Conservation (phyloP, 2,888 invertebrate genomes). For the Nymphalis urticae region DNA sequence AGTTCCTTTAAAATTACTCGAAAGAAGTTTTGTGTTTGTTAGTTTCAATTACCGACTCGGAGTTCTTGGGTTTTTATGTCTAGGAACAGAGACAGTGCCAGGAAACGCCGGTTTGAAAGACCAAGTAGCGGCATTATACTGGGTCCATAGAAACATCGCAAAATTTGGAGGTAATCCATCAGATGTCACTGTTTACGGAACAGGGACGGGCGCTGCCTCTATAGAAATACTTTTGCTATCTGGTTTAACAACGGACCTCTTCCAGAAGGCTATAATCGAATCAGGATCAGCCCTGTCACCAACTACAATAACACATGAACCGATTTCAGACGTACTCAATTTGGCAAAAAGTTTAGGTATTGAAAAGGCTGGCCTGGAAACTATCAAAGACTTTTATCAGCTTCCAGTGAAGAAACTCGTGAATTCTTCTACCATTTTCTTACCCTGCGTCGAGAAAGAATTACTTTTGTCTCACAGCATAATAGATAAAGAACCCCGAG, state of each 20-base stretch:
- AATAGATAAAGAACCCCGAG: constrained; percentile 57
- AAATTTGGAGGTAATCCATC: constrained; percentile 66
- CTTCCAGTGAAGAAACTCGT: constrained; percentile 44
- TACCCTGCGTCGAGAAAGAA: constrained; percentile 62
- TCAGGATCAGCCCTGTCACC: constrained; percentile 69
- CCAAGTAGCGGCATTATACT: constrained; percentile 68
- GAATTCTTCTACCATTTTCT: constrained; percentile 49
- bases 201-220: constrained; percentile 64
- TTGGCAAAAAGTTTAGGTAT: constrained; percentile 74
- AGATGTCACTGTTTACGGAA: constrained; percentile 66
- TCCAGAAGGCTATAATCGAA: constrained; percentile 67
- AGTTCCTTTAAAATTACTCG: constrained; percentile 53
- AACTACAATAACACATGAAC: constrained; percentile 54
- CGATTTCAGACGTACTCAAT: constrained; percentile 52
- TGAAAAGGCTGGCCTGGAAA: constrained; percentile 39
- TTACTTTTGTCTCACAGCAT: constrained; percentile 46
- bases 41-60: constrained; percentile 73
- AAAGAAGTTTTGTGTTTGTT: constrained; percentile 57
- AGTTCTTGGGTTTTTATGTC: constrained; percentile 69
- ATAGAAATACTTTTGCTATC: constrained; percentile 63
- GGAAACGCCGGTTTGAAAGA: constrained; percentile 75
- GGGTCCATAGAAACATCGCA: constrained; percentile 68
- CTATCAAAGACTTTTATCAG: constrained; percentile 49
- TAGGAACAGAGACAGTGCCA: constrained; percentile 55
- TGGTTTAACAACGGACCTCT: constrained; percentile 54